These are phyloP conservation scores for Aurelia coerulea DNA, from an alignment of 30 jellyfish, hydroid and myxozoan genomes.

Conservation along the genomic window DNA sequence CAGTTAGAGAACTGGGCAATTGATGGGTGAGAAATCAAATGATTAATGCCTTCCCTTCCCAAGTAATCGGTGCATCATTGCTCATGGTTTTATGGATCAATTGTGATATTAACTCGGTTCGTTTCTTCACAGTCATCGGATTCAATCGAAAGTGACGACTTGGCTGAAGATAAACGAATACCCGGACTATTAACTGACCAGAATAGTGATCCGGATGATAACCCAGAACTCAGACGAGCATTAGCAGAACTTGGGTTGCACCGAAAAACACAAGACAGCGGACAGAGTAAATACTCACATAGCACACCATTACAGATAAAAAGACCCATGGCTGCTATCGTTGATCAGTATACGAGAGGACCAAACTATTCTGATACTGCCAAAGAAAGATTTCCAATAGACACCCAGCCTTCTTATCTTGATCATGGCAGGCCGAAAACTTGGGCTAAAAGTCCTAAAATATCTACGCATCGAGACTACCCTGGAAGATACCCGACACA, in stretches of 20 bases:
- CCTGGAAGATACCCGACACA: not conserved
- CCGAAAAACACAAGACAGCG: not conserved
- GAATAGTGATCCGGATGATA: not conserved
- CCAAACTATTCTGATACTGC: not conserved
- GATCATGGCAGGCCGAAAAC: constrained; percentile 19
- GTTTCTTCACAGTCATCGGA: constrained; percentile 33
- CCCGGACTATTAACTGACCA: not conserved
- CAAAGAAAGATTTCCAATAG: not conserved
- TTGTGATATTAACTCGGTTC: not conserved
- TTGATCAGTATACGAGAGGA: constrained; percentile 32
- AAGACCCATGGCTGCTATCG: constrained; percentile 25
- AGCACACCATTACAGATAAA: constrained; percentile 23
- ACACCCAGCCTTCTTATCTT: not conserved
- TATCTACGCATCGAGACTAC: not conserved
- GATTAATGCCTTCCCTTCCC: too few species aligned
- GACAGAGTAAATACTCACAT: not conserved
- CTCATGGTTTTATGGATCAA: too few species aligned
- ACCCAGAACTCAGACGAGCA: not conserved
- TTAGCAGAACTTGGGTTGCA: not conserved
- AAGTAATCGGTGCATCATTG: too few species aligned
- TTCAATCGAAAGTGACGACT: constrained; percentile 37
- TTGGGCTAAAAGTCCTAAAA: constrained; percentile 25
- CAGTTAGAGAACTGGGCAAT: too few species aligned
- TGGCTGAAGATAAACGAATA: not conserved
- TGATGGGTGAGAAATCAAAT: too few species aligned